phyloP scores from a whole-genome alignment of 2,797 vertebrate genomes.

The Caiman crocodilus region DNA sequence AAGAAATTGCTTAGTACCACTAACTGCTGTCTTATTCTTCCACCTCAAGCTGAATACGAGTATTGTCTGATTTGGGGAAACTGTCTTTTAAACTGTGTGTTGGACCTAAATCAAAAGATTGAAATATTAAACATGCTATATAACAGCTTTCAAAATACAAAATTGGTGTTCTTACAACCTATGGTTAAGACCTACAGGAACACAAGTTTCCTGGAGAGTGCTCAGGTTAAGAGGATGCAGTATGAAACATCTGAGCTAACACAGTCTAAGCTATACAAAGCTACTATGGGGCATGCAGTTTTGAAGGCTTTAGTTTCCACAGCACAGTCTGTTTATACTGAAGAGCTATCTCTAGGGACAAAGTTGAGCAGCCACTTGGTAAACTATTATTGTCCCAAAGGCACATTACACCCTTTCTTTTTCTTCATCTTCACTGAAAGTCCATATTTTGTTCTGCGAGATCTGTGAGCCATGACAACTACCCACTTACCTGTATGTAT shows the following conservation, averaged over 20 bases:
- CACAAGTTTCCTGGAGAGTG: not conserved
- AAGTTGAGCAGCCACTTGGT: not conserved
- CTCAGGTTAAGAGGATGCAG: not conserved
- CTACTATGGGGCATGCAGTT: rapidly evolving
- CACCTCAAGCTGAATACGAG: not conserved
- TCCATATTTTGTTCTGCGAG: not conserved
- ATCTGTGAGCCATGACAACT: not conserved
- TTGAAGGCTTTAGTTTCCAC: not conserved
- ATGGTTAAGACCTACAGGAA: not conserved
- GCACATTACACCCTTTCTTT: not conserved
- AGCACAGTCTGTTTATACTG: not conserved
- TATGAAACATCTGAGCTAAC: rapidly evolving
- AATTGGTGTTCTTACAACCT: not conserved
- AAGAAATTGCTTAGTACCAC: slow-evolving; percentile 65
- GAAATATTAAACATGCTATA: not conserved
- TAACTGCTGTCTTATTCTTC: slow-evolving; percentile 62
- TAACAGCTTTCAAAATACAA: not conserved
- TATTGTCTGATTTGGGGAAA: slow-evolving; percentile 41
- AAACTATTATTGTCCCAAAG: not conserved
- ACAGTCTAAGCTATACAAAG: not conserved
- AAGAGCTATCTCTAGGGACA: not conserved
- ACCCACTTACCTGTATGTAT: not conserved
- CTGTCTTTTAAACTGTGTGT: not conserved
- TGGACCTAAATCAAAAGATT: not conserved
- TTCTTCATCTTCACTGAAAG: not conserved